Conservation (phyloP, 2,113 vertebrate species). For the Bagarius yarrelli region DNA sequence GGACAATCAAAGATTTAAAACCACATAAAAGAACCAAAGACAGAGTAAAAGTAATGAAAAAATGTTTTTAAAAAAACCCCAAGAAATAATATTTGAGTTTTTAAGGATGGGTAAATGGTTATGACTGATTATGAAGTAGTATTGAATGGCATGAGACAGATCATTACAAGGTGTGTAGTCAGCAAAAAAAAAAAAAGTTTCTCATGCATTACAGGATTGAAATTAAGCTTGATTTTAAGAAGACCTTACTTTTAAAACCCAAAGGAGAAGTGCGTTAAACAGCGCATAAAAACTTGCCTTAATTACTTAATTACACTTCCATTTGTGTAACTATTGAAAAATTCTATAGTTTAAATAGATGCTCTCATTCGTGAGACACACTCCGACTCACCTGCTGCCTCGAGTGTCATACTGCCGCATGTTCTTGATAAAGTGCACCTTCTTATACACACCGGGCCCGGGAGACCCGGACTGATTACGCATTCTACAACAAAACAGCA, state of each 20-base stretch:
- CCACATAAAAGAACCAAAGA: no score
- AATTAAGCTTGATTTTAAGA: slow-evolving; percentile 56
- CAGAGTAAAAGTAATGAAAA: background rate
- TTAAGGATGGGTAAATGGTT: background rate
- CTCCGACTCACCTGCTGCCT: slow-evolving; percentile 83
- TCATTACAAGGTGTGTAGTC: background rate
- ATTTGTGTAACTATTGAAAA: background rate
- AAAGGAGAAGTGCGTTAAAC: slow-evolving; percentile 42
- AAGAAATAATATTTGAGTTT: background rate
- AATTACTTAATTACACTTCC: no score
- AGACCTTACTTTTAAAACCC: slow-evolving; percentile 55
- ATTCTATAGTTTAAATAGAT: background rate
- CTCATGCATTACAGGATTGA: slow-evolving; percentile 20
- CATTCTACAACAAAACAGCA: slow-evolving; percentile 54
- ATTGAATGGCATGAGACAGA: background rate
- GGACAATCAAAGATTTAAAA: no score
- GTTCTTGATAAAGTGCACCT: slow-evolving; percentile 97
- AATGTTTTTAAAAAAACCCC: background rate
- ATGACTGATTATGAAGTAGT: background rate
- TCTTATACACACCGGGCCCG: slow-evolving; percentile 83
- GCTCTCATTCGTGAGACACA: background rate
- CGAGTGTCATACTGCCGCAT: slow-evolving; percentile 97
- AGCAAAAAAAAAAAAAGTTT: slow-evolving; percentile 9
- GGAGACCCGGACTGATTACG: slow-evolving; percentile 86
- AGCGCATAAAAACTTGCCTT: background rate